Conservation (phyloP, 2,797 vertebrate species). For the Amphiprion clarkii region DNA sequence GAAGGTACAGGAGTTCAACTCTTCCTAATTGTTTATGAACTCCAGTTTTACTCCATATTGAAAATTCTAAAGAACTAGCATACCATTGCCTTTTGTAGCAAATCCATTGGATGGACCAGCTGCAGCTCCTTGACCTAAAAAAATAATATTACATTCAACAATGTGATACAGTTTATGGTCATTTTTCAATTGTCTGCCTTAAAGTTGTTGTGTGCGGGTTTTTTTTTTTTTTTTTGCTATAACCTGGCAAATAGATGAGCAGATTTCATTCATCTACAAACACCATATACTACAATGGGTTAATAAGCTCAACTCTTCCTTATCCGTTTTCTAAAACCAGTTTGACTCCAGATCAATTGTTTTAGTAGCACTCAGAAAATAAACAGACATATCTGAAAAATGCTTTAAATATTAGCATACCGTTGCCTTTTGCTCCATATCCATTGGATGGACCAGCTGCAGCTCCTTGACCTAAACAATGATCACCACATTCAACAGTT, state of each 20-base stretch:
- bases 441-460: background rate
- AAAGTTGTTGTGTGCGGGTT: no score
- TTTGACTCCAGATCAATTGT: no score
- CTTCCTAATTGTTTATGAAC: no score
- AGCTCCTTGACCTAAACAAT: slow-evolving; percentile 40
- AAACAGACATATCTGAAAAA: no score
- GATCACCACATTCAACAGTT: no score
- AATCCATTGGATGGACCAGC: slow-evolving; percentile 33
- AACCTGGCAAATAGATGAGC: slow-evolving; percentile 28
- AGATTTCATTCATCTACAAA: no score
- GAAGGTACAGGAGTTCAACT: no score
- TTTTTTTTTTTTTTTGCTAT: slow-evolving; percentile 3
- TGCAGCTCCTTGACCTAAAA: slow-evolving; percentile 40
- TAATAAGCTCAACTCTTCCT: no score
- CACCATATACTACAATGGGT: no score
- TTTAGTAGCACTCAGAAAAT: no score
- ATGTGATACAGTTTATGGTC: background rate
- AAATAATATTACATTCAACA: background rate
- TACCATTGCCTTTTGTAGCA: slow-evolving; percentile 55
- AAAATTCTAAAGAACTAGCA: background rate
- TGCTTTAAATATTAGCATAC: no score
- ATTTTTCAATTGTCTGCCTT: background rate
- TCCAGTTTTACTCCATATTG: background rate
- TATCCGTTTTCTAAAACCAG: no score
- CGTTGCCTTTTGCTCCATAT: slow-evolving; percentile 41